Evolutionary conservation across 2,113 vertebrate genomes (phyloP).

Genomic region (Rhea americana): DNA sequence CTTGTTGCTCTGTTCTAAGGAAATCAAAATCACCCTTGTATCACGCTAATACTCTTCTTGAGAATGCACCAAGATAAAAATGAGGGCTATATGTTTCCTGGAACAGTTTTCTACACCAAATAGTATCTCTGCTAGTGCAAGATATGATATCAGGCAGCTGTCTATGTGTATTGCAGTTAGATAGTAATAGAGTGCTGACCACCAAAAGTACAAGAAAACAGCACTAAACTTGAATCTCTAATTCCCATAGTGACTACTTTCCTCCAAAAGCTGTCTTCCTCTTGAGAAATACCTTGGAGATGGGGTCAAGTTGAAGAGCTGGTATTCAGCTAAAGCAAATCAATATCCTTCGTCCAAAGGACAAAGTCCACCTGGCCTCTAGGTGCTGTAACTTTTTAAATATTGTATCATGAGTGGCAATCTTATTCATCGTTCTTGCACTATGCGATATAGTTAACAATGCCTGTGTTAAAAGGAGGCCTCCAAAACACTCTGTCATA

Average conservation of each 20-base stretch:
- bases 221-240: background rate
- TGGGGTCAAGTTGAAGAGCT: background rate
- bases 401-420: background rate
- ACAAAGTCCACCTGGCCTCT: background rate
- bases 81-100: background rate
- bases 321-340: background rate
- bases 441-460: background rate
- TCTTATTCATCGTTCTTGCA: background rate
- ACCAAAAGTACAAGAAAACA: background rate
- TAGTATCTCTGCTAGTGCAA: background rate
- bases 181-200: background rate
- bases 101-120: background rate
- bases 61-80: background rate
- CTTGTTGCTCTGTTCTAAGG: background rate
- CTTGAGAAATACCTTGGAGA: background rate
- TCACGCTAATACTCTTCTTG: background rate
- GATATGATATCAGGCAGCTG: background rate
- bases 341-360: background rate
- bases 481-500: background rate
- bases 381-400: background rate
- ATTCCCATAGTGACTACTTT: background rate
- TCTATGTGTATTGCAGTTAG: background rate
- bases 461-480: background rate
- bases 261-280: background rate
- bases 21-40: background rate